These are phyloP conservation scores for Epinotia brunnichana DNA, from an alignment of 2,888 invertebrate genomes.

Conservation along the genomic window DNA sequence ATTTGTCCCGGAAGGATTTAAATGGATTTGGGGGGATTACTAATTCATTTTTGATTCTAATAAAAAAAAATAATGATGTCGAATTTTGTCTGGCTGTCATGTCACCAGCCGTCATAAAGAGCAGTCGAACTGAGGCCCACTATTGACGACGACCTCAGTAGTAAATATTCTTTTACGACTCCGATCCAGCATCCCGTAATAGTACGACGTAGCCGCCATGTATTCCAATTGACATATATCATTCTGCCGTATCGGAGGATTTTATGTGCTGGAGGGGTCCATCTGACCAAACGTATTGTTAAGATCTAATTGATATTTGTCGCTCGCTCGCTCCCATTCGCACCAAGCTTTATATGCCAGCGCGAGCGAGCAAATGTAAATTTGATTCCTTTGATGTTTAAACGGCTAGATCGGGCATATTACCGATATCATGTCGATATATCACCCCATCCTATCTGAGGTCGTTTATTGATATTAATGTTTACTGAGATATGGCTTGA, in stretches of 20 bases:
- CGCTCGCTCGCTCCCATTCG: not conserved
- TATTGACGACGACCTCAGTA: not conserved
- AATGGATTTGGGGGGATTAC: too few relatives aligned
- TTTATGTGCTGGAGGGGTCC: conserved; percentile 2
- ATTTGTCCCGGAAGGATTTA: too few relatives aligned
- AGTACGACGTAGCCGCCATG: not conserved
- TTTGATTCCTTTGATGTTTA: not conserved
- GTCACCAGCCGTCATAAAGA: too few relatives aligned
- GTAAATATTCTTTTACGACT: conserved; percentile 9
- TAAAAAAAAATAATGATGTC: too few relatives aligned
- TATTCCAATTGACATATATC: not conserved
- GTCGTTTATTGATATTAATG: conserved; percentile 20
- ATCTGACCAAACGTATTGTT: not conserved
- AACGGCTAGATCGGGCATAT: not conserved
- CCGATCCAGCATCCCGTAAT: too few relatives aligned
- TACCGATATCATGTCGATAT: not conserved
- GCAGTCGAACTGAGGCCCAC: not conserved
- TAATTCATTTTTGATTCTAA: too few relatives aligned
- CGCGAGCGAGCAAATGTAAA: not conserved
- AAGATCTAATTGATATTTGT: not conserved
- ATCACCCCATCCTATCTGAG: conserved; percentile 15
- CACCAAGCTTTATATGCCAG: not conserved
- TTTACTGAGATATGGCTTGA: conserved; percentile 5
- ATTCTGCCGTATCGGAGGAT: not conserved
- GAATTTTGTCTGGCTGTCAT: too few relatives aligned